phyloP scores from a whole-genome alignment of 1,140 invertebrate species.

The Drosophila sechellia region DNA sequence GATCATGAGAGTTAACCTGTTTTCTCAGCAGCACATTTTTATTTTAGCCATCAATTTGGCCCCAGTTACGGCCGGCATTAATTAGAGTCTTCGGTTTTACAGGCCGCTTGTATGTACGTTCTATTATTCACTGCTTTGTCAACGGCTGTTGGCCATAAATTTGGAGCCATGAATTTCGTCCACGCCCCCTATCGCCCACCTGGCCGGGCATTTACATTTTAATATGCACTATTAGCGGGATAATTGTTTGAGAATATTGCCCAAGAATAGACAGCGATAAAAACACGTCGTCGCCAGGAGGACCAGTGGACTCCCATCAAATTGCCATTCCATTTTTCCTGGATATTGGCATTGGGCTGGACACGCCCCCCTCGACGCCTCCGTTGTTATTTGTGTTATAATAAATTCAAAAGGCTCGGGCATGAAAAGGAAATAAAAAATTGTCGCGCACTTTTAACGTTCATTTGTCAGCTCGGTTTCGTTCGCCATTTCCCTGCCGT shows the following conservation, averaged over 20 bases:
- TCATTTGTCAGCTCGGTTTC: conserved; percentile 65
- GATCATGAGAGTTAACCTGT: no score
- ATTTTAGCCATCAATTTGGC: conserved; percentile 5
- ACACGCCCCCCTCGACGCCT: neutral
- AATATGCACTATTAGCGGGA: conserved; percentile 79
- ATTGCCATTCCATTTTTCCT: conserved; percentile 59
- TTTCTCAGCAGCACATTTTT: neutral
- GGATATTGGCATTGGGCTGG: conserved; percentile 20
- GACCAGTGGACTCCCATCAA: neutral
- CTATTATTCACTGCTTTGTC: conserved; percentile 41
- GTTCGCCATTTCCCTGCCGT: neutral
- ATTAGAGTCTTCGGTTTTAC: neutral
- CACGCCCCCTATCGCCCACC: conserved; percentile 1
- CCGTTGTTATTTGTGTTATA: conserved; percentile 47
- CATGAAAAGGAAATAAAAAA: conserved; percentile 36
- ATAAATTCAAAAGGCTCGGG: conserved; percentile 68
- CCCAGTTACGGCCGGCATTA: neutral
- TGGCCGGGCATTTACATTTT: conserved; percentile 65
- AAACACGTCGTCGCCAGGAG: neutral
- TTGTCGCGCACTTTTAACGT: conserved; percentile 54
- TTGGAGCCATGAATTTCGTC: conserved; percentile 5
- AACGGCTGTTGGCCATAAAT: conserved; percentile 47
- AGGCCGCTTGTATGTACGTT: conserved; percentile 1
- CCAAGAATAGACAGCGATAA: conserved; percentile 26
- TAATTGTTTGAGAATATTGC: conserved; percentile 71